Conservation (phyloP, 2,888 invertebrate species). For the Spisula solida region DNA sequence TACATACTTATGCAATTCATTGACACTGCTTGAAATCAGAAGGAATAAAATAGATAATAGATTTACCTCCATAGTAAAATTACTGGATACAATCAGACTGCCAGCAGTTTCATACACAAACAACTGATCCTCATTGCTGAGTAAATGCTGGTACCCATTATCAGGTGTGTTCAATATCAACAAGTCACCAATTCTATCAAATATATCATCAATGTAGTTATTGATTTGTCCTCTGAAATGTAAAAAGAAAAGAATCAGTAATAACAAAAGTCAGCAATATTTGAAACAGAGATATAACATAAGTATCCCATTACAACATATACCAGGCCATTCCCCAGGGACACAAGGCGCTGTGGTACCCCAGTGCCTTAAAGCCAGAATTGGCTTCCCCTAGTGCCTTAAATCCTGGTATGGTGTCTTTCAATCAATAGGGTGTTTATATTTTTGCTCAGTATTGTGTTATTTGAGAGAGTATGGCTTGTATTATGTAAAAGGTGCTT, state of each 20-base stretch:
- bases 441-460: no score
- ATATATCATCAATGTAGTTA: slow-evolving; percentile 88
- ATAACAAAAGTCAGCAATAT: neutral
- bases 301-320: neutral
- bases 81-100: slow-evolving; percentile 89
- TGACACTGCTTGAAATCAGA: no score
- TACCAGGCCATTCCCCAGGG: neutral
- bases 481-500: no score
- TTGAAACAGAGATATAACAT: neutral
- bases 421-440: no score
- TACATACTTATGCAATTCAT: no score
- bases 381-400: no score
- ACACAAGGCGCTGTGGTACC: no score
- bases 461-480: no score
- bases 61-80: slow-evolving; percentile 87
- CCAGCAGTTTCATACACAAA: slow-evolving; percentile 90
- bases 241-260: neutral
- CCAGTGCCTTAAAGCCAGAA: no score
- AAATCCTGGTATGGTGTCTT: no score
- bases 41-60: neutral
- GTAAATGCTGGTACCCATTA: slow-evolving; percentile 85
- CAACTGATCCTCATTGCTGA: slow-evolving; percentile 89
- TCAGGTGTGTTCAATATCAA: slow-evolving; percentile 88
- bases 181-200: slow-evolving; percentile 89
- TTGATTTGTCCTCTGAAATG: slow-evolving; percentile 86